A percentile compares a stretch with the other conserved stretches of the same genome.
Conservation (phyloP, 2,113 vertebrate species). For the Verasper variegatus region DNA sequence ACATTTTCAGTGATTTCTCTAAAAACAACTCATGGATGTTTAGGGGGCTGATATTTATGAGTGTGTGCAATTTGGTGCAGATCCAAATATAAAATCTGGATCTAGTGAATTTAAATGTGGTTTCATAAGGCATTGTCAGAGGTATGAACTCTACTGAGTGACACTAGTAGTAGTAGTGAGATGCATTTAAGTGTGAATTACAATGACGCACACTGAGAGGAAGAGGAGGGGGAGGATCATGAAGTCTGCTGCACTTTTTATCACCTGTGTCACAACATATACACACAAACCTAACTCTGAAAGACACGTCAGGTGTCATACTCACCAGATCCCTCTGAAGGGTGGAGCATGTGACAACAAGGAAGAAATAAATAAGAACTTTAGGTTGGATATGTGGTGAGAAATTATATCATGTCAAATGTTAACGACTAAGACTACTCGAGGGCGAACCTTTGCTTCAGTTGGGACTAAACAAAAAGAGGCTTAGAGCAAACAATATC, state of each 20-base stretch:
- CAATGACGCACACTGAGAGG: background rate
- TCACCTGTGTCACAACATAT: background rate
- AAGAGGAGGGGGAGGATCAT: background rate
- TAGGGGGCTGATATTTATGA: background rate
- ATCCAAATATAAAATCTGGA: background rate
- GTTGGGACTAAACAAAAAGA: slow-evolving; percentile 6
- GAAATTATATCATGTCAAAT: background rate
- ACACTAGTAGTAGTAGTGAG: too few relatives aligned
- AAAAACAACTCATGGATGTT: too few relatives aligned
- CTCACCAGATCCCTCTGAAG: slow-evolving; percentile 84
- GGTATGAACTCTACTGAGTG: too few relatives aligned
- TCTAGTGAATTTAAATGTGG: background rate
- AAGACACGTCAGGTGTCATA: slow-evolving; percentile 31
- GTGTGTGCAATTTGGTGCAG: background rate
- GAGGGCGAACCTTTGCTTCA: background rate
- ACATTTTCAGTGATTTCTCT: background rate
- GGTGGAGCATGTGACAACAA: slow-evolving; percentile 67
- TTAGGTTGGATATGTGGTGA: background rate
- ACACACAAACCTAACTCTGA: background rate
- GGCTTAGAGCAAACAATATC: slow-evolving; percentile 11
- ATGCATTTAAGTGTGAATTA: too few relatives aligned
- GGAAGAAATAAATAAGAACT: slow-evolving; percentile 31
- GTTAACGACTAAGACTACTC: background rate
- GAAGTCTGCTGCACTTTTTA: background rate
- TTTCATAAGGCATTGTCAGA: too few relatives aligned